Evolutionary conservation across 2,888 invertebrate genomes (phyloP), one percentile per base, ranked within the genome.

Genomic region (Drosophila paracracens): DNA sequence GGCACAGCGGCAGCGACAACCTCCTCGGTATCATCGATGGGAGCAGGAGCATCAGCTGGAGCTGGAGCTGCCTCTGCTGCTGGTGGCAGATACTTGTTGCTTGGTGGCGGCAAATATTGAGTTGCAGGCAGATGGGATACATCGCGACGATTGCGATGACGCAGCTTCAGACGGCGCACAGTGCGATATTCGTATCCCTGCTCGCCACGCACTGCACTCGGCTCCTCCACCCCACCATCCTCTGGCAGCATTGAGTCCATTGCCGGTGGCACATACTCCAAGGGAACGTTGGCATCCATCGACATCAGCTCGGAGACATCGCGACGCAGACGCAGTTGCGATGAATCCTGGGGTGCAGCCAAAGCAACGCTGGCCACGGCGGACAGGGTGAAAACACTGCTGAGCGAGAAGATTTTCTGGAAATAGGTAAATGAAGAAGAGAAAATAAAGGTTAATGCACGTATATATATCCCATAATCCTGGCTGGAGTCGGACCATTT

Each of bases 341-440:
- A 16, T 5, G 61, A 43, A 33, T 52, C 46, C 53, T 76, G 81
- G 0, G 89, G 82, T 2, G 79, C 67, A 4, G 80, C 72, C 64
- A 82, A 63, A 4, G 89, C 86, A 27, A 81, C 79, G 54, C 90
- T 90, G 78, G 89, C 90, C 61, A 82, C 79, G 38, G 85, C 89
- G 48, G 83, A 81, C 6, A 74, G 62, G 60, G 92, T 80, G 50
- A 90, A 74, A 16, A 87, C 70, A 65, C 80, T 70, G 70, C 76
- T 72, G 50, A 91, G 78, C 56, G 91, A 71, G 68, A 88, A 87
- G 78, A 88, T 64, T 89, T 89, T 92, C 92, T 91, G 60, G 6
- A 68, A 46, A 46, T 25, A 46, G 46, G 46, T 46, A 46, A 46
- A 46, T 60, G 5, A 31, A n/a, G 51, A 18, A 51, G 29, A 8